These are phyloP conservation scores for Zoanthus gigantus DNA, from an alignment of 92 coral and sea anemone species.

Conservation along the genomic window DNA sequence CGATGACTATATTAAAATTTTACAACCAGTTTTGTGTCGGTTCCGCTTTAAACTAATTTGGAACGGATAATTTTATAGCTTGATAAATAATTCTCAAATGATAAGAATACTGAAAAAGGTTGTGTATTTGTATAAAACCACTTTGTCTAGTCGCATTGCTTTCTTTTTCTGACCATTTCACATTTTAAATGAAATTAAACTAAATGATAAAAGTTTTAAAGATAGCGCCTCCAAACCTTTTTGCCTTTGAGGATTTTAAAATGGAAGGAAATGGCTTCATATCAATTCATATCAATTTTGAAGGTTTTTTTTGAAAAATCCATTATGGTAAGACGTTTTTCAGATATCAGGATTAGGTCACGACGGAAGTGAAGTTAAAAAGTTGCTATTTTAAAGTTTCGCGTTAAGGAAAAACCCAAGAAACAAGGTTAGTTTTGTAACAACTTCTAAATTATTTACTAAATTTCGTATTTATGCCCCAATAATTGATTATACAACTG, in stretches of 20 bases:
- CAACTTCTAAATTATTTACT: no score
- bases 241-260: no score
- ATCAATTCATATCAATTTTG: no score
- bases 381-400: no score
- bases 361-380: background rate
- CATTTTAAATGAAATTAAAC: background rate
- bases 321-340: background rate
- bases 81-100: background rate
- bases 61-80: background rate
- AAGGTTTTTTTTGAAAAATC: background rate
- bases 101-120: no score
- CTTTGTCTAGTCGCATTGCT: background rate
- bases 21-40: constrained; percentile 18
- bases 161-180: background rate
- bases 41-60: constrained; percentile 13
- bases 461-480: no score
- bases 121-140: no score
- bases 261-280: background rate
- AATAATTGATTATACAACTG: no score
- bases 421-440: no score
- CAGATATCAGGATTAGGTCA: background rate
- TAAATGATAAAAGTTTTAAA: background rate
- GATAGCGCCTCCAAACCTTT: background rate
- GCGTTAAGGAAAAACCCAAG: no score
- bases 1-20: background rate